Base-by-base conservation (phyloP, 2,113 vertebrate species). In the Lagopus muta region DNA sequence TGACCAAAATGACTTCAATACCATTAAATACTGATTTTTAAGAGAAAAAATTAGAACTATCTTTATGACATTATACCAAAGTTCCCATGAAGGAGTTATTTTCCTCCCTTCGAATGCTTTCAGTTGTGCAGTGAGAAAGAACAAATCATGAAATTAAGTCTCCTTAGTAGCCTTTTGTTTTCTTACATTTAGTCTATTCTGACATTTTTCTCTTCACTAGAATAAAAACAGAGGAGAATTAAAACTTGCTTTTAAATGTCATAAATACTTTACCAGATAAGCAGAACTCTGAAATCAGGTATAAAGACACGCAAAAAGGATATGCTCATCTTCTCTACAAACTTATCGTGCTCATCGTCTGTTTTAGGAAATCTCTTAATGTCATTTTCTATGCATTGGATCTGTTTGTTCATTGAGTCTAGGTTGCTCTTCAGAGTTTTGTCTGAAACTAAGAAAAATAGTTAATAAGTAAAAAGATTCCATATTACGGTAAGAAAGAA, bases 261-360 rank as follows among this genome's bases (percentile, higher is more conserved):
- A 40, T 16, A 55, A 61, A 73, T 28, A 50, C n/a, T 86, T 28
- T 3, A 27, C 52, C n/a, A 93, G 47, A 87, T 1, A 10, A 82
- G 55, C 5, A 81, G 74, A 77, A 28, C 0, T 57, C 43, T 21
- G 36, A 82, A 54, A 57, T 32, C 13, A 14, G 30, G 81, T 82
- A 25, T 0, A 3, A 43, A 42, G 27, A 80, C 1, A 7, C 3
- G 36, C 45, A 88, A 61, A 98, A 99, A 99, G 99, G 99, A 99
- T 99, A 99, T 99, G 22, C 94, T 98, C 99, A 99, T 98, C 95
- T 99, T 99, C 95, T 99, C 98, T 42, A 99, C 98, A 97, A 99
- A 99, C 97, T 99, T 99, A 97, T 99, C 99, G n/a, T 97, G 98
- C 8, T 92, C 92, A 82, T 99, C 98, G 24, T 99, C 98, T 12